These are phyloP conservation scores for Falco novaeseelandiae DNA, from an alignment of 2,797 vertebrate genomes.

Conservation along the genomic window DNA sequence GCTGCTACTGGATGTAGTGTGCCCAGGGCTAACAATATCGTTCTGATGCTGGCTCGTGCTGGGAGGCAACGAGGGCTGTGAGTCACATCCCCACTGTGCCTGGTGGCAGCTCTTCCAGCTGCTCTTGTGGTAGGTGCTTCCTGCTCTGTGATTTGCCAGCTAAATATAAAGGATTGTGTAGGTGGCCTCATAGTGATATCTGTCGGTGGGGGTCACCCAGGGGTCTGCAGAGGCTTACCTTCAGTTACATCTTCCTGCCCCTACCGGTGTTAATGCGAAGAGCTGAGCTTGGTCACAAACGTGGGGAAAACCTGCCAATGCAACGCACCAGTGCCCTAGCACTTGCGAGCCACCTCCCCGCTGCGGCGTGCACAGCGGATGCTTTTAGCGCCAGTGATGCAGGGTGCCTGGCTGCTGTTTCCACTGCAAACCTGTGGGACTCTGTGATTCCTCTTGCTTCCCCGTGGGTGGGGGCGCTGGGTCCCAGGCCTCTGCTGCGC, in stretches of 20 bases:
- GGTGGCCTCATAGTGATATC: neutral
- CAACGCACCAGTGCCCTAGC: neutral
- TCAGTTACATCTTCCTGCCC: neutral
- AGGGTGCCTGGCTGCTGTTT: neutral
- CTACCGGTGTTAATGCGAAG: neutral
- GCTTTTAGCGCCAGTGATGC: accelerated
- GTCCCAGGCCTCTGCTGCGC: neutral
- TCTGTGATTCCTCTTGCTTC: neutral
- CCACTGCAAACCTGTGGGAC: neutral
- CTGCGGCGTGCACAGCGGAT: accelerated
- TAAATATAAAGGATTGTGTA: neutral
- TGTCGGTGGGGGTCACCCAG: neutral
- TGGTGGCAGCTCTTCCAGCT: neutral
- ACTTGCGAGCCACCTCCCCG: accelerated
- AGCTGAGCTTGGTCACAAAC: neutral
- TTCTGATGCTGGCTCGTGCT: neutral
- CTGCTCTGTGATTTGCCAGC: neutral
- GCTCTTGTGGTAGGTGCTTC: neutral
- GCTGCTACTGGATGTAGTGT: accelerated
- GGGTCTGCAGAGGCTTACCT: neutral
- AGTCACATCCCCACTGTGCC: neutral
- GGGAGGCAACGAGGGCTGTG: neutral
- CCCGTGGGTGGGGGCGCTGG: neutral
- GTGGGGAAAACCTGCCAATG: neutral
- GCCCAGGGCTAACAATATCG: neutral